Percentiles rank a stretch among this genome's conserved stretches.
Evolutionary conservation across 2,888 invertebrate species (phyloP).

Genomic region (Drosophila villosipedis): DNA sequence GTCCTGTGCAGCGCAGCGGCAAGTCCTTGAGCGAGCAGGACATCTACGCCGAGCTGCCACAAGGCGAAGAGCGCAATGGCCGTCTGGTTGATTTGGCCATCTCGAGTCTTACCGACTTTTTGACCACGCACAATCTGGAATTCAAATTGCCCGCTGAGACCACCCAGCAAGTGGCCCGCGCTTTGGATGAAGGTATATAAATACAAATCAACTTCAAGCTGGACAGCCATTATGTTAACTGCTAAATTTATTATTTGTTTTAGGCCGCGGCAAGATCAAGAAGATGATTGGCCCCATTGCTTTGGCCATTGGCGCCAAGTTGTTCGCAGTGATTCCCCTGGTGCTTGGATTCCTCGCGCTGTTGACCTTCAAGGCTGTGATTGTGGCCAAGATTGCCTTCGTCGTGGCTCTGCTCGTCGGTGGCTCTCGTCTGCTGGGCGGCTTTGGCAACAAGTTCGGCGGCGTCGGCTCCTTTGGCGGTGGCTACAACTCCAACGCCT

Average conservation of each 20-base stretch:
- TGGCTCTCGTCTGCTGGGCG: slow-evolving; percentile 89
- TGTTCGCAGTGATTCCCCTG: slow-evolving; percentile 90
- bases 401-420: slow-evolving; percentile 90
- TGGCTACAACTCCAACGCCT: slow-evolving; percentile 72
- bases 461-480: slow-evolving; percentile 69
- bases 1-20: slow-evolving; percentile 80
- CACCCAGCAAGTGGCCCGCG: slow-evolving; percentile 88
- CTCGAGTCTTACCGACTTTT: slow-evolving; percentile 87
- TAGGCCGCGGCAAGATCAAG: slow-evolving; percentile 92
- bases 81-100: slow-evolving; percentile 87
- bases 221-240: background rate
- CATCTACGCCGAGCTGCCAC: slow-evolving; percentile 86
- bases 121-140: slow-evolving; percentile 88
- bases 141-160: slow-evolving; percentile 90
- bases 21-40: slow-evolving; percentile 86
- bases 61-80: slow-evolving; percentile 86
- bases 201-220: slow-evolving; percentile 27
- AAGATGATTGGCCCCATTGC: slow-evolving; percentile 89
- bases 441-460: slow-evolving; percentile 85
- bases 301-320: slow-evolving; percentile 89
- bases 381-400: slow-evolving; percentile 92
- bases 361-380: slow-evolving; percentile 90
- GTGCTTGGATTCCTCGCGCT: slow-evolving; percentile 90
- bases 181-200: slow-evolving; percentile 91
- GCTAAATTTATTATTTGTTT: background rate